Evolutionary conservation across 2,797 vertebrate species (phyloP).

Genomic region (Taeniopygia guttata): DNA sequence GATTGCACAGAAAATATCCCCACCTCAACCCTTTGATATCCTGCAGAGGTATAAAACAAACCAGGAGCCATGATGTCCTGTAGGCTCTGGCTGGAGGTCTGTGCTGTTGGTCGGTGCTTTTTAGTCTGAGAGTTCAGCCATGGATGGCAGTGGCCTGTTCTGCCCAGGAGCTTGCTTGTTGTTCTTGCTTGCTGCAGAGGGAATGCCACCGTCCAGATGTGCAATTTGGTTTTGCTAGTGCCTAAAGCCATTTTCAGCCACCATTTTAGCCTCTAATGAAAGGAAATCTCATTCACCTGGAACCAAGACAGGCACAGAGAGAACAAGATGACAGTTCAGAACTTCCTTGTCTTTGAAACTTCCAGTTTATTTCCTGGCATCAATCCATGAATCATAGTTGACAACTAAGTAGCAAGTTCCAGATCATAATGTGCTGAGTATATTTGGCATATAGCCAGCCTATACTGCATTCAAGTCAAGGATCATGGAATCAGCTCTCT

Average conservation of each 20-base stretch:
- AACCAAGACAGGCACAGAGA: neutral
- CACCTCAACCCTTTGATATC: neutral
- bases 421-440: slow-evolving; percentile 1
- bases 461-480: neutral
- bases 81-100: neutral
- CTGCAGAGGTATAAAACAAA: neutral
- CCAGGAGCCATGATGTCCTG: fast-evolving
- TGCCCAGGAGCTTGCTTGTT: neutral
- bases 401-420: slow-evolving; percentile 12
- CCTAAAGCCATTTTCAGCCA: neutral
- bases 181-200: neutral
- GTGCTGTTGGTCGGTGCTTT: neutral
- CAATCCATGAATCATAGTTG: neutral
- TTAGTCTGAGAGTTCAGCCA: fast-evolving
- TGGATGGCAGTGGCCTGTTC: fast-evolving
- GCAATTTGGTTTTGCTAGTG: neutral
- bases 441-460: slow-evolving; percentile 5
- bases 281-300: neutral
- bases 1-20: neutral
- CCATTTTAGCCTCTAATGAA: neutral
- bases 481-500: neutral
- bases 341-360: slow-evolving; percentile 39
- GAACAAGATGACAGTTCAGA: neutral
- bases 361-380: slow-evolving; percentile 9
- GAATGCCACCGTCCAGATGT: neutral